These are phyloP conservation scores for Bergia sp. DNA, from an alignment of 92 coral and sea anemone species.

Conservation along the genomic window DNA sequence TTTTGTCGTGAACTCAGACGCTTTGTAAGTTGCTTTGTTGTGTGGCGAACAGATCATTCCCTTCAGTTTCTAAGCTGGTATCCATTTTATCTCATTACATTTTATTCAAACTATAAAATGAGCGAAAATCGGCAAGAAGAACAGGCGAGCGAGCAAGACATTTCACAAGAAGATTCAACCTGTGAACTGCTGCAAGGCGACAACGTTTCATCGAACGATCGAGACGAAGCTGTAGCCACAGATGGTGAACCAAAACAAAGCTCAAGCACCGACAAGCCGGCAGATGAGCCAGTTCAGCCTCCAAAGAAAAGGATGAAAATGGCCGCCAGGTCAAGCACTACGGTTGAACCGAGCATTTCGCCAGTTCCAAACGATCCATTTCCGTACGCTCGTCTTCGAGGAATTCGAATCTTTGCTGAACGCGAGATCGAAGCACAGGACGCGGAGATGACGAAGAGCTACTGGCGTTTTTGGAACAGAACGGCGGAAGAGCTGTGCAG, in stretches of 20 bases:
- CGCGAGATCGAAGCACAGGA: conserved; percentile 98
- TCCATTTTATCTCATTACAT: not conserved
- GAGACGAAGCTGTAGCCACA: conserved; percentile 9
- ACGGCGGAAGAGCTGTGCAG: conserved; percentile 99
- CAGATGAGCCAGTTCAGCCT: conserved; percentile 41
- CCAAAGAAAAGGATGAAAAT: conserved; percentile 46
- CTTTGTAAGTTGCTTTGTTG: conserved; percentile 23
- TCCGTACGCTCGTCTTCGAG: conserved; percentile 89
- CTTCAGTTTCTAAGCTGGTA: not conserved
- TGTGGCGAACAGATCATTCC: not conserved
- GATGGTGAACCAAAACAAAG: conserved; percentile 42
- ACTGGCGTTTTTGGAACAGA: conserved; percentile 97
- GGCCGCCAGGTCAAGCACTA: conserved; percentile 29
- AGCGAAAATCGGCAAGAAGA: conserved; percentile 33
- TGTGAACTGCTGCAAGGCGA: conserved; percentile 20
- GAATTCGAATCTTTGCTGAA: conserved; percentile 94
- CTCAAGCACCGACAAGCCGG: conserved; percentile 3
- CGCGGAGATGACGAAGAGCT: conserved; percentile 95
- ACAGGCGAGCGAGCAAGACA: conserved; percentile 12
- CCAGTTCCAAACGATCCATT: conserved; percentile 69
- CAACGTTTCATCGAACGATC: conserved; percentile 19
- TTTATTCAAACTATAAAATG: conserved; percentile 3
- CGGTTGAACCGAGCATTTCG: conserved; percentile 39
- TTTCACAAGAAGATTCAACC: conserved; percentile 1
- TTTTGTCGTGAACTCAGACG: not conserved